Conservation (phyloP, 2,797 vertebrate species). For the Phylloscopus collybita region DNA sequence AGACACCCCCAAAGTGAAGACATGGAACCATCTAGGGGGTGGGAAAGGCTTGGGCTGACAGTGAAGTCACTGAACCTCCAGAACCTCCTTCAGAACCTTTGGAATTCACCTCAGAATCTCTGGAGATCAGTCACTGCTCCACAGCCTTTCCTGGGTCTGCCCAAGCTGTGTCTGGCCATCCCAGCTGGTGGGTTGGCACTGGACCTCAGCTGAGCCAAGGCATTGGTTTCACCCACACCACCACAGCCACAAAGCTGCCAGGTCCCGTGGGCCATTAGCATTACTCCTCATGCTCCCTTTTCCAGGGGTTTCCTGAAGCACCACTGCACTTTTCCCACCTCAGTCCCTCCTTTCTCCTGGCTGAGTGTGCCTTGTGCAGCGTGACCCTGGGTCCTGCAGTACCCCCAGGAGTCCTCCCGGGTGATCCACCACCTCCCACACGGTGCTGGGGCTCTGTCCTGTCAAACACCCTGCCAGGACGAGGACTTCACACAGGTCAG, state of each 20-base stretch:
- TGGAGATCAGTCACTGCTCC: not conserved
- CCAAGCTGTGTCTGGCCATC: not conserved
- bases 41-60: not conserved
- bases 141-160: not conserved
- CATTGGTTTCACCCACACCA: not conserved
- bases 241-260: not conserved
- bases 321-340: not conserved
- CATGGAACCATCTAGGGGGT: not conserved
- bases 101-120: not conserved
- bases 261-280: rapidly evolving
- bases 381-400: not conserved
- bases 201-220: not conserved
- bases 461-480: not conserved
- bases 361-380: not conserved
- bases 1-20: not conserved
- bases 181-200: not conserved
- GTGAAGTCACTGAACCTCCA: not conserved
- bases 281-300: not conserved
- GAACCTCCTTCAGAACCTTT: not conserved
- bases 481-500: not conserved
- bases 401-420: not conserved
- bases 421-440: not conserved
- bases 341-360: rapidly evolving
- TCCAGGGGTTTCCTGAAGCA: not conserved
- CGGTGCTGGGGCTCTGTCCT: rapidly evolving